phyloP scores from a whole-genome alignment of 2,888 invertebrate species.

The Agrotis puta region DNA sequence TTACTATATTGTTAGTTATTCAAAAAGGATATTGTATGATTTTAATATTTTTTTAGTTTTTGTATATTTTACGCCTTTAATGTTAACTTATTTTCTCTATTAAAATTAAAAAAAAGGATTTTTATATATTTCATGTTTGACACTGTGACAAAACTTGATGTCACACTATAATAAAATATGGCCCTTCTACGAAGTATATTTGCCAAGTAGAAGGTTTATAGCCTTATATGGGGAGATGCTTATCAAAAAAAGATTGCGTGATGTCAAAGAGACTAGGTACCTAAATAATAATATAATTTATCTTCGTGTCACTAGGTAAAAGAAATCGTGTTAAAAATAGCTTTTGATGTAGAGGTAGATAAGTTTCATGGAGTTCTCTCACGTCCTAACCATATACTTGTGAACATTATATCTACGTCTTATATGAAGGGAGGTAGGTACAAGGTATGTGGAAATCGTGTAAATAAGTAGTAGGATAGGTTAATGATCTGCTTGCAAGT shows the following conservation, averaged over 20 bases:
- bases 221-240: slow-evolving; percentile 11
- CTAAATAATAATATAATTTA: slow-evolving; percentile 5
- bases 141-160: not conserved
- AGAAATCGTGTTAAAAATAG: slow-evolving; percentile 26
- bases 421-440: too few relatives aligned
- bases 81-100: too few relatives aligned
- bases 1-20: too few relatives aligned
- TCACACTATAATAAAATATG: not conserved
- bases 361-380: not conserved
- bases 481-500: slow-evolving; percentile 5
- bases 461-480: not conserved
- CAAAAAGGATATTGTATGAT: too few relatives aligned
- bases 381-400: slow-evolving; percentile 12
- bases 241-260: slow-evolving; percentile 30
- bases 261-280: slow-evolving; percentile 18
- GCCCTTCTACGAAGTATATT: not conserved
- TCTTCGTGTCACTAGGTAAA: slow-evolving; percentile 9
- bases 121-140: too few relatives aligned
- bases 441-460: slow-evolving; percentile 4
- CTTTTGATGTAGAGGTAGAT: slow-evolving; percentile 28
- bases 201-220: not conserved
- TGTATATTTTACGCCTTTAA: too few relatives aligned
- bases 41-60: too few relatives aligned
- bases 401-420: not conserved
- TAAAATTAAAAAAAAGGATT: too few relatives aligned